Base-by-base conservation (phyloP, 2,888 invertebrate genomes). In the Rhagophthalmus giganteus region DNA sequence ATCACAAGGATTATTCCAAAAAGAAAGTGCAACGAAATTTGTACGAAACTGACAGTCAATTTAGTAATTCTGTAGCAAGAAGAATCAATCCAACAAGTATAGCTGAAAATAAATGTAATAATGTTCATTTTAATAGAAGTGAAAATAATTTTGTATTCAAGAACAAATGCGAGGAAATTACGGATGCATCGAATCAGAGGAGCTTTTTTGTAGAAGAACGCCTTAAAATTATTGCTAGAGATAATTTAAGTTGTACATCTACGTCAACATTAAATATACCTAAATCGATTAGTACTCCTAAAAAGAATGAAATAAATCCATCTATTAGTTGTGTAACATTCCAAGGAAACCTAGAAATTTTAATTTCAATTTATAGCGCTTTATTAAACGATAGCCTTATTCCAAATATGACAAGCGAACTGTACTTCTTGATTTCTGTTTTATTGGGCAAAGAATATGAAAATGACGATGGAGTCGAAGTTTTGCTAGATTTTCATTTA, bases 341-440 rank as follows among this genome's bases (percentile, higher is more conserved):
- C 59, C 75, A 73, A 54, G 74, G 78, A 0, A 73, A 79, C 59
- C 67, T 88, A 1, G 78, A 85, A 58, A 64, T 77, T 14, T 62
- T 87, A 15, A 74, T 80, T 1, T 66, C 76, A 48, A 72, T 87
- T 26, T 88, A 87, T 58, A 75, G 79, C 33, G 67, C 71, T 38
- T 74, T 87, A 55, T 68, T 88, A 7, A 78, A 79, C 57, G 78
- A 79, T 61, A 81, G 83, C 66, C 73, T 86, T 39, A 79, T 86
- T 13, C 71, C 85, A 14, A 87, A 85, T 72, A 68, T 84, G 2
- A 80, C 82, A 55, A 80, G 83, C 0, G 88, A 88, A 70, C 74
- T 89, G 47, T 84, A 85, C 71, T 87, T 85, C 72, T 67, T 88
- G 12, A 78, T 87, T 62, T 82, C 85, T 0, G 76, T 89, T 44